Base-by-base conservation (phyloP, 2,113 vertebrate species). In the Takifugu bimaculatus region DNA sequence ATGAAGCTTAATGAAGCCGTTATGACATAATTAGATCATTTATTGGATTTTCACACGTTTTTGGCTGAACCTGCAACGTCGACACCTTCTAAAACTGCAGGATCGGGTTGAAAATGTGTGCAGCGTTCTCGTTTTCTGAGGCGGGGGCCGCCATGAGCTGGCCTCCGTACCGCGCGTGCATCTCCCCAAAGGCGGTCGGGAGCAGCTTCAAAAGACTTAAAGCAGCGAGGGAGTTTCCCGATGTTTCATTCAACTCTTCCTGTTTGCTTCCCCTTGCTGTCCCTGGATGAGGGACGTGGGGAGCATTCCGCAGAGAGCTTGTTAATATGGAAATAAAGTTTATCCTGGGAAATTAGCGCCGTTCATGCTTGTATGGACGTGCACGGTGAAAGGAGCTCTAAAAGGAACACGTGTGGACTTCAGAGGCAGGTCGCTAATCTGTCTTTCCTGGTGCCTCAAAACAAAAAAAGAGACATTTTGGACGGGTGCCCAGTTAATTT, bases 121-220 rank as follows among this genome's bases (percentile, higher is more conserved):
- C 32, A 7, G 32, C 32, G 32, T 35, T 35, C 5, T 5, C 5
- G 32, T 39, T 11, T 39, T 25, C 20, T 54, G 47, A 54, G 60
- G 28, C n/a, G 10, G n/a, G 70, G 57, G 20, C 57, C 13, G 48
- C 60, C n/a, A 1, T 2, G 1, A 49, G 47, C 27, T 50, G 53
- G 51, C 50, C 63, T 62, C 54, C 66, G 39, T 73, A 55, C 56
- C 52, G 42, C 50, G 13, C 26, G 27, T 52, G 50, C 47, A 43
- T 35, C 54, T 56, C 77, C 75, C 66, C 54, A 39, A 48, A 35
- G 63, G 50, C 74, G 51, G 54, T 56, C 45, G 45, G 50, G 28
- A 20, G 50, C 45, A 74, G 56, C 70, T 72, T 83, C 77, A 83
- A 83, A 85, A 52, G 69, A 35, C 6, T 26, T 66, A n/a, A 59